Conservation (phyloP, 2,888 invertebrate genomes). For the Drosophila crucigera region DNA sequence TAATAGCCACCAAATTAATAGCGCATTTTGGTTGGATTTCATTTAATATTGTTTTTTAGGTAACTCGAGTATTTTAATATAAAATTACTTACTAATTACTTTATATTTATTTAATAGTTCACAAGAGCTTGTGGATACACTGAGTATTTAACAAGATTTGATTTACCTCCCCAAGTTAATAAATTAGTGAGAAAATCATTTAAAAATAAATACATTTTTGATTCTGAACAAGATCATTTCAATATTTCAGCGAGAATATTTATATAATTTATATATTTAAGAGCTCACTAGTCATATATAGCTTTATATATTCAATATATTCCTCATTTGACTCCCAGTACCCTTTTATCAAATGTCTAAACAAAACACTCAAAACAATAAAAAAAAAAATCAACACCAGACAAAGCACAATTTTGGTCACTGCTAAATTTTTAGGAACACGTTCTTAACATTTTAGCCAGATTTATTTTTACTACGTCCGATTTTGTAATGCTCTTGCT, state of each 20-base stretch:
- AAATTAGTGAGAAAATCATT: not conserved
- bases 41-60: not conserved
- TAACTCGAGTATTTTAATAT: not conserved
- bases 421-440: constrained; percentile 22
- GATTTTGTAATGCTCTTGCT: constrained; percentile 34
- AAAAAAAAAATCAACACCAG: not conserved
- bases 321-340: not conserved
- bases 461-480: not conserved
- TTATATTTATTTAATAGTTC: not conserved
- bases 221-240: not conserved
- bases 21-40: accelerated
- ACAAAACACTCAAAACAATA: not conserved
- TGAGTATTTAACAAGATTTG: not conserved
- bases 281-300: not conserved
- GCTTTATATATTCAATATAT: not conserved
- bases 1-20: not conserved
- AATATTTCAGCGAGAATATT: not conserved
- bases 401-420: constrained; percentile 20
- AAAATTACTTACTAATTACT: not conserved
- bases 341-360: not conserved
- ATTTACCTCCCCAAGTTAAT: not conserved
- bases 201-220: not conserved
- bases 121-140: not conserved
- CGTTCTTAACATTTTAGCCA: constrained; percentile 16
- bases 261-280: not conserved